Conservation (phyloP, 2,797 vertebrate genomes). For the Pristis pectinata region DNA sequence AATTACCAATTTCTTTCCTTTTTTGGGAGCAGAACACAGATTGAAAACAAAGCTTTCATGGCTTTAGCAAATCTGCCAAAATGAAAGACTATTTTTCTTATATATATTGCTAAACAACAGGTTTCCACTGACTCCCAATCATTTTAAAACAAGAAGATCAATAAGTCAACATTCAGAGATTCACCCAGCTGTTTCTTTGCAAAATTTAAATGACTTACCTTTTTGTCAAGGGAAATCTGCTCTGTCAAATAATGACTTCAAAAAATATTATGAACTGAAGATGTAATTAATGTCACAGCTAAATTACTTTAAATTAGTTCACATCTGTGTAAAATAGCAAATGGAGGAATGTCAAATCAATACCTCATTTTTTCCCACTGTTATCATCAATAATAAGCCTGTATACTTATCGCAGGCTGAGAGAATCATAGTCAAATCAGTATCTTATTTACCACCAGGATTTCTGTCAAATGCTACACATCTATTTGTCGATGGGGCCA, state of each 20-base stretch:
- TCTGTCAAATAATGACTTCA: not conserved
- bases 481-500: not conserved
- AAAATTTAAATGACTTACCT: not conserved
- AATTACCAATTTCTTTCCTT: not conserved
- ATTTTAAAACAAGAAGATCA: not conserved
- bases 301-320: not conserved
- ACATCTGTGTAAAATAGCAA: conserved; percentile 1
- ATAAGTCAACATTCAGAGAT: not conserved
- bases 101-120: not conserved
- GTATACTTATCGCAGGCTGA: not conserved
- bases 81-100: not conserved
- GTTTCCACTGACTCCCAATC: not conserved
- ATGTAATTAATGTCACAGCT: not conserved
- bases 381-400: not conserved
- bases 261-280: not conserved
- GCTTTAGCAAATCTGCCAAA: not conserved
- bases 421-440: not conserved
- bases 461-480: not conserved
- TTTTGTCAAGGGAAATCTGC: not conserved
- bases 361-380: not conserved
- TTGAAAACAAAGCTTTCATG: not conserved
- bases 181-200: not conserved
- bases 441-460: not conserved
- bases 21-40: not conserved
- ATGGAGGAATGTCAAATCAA: conserved; percentile 15